phyloP scores from a whole-genome alignment of 2,888 invertebrate species.

The Dusona sp. region DNA sequence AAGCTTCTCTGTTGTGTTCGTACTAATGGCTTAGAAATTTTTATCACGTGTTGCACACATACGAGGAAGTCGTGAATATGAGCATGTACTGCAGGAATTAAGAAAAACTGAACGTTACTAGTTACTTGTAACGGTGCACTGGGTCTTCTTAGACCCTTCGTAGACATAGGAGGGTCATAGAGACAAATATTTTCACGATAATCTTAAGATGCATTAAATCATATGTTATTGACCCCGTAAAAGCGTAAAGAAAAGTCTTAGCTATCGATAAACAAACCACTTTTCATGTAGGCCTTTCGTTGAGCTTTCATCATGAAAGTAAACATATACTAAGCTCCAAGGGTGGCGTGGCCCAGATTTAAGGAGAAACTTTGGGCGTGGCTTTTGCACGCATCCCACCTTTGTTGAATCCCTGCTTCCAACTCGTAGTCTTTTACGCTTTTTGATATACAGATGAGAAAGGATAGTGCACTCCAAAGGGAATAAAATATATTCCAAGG shows the following conservation, averaged over 20 bases:
- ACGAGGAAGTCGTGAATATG: too few species aligned
- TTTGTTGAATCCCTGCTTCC: constrained; percentile 33
- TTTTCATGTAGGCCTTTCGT: neutral
- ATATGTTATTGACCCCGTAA: neutral
- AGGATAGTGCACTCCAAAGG: neutral
- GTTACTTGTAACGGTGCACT: too few species aligned
- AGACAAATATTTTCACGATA: too few species aligned
- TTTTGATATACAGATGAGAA: neutral
- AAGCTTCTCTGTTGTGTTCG: too few species aligned
- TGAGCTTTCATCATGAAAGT: neutral
- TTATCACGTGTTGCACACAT: too few species aligned
- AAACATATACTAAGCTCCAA: neutral
- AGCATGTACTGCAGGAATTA: too few species aligned
- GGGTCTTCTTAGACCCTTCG: too few species aligned
- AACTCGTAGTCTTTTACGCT: constrained; percentile 48
- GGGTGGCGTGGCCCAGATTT: neutral
- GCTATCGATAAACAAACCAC: constrained; percentile 29
- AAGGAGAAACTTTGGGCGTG: constrained; percentile 63
- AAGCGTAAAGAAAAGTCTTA: neutral
- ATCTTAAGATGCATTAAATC: neutral
- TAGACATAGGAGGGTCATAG: too few species aligned
- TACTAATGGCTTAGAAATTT: too few species aligned
- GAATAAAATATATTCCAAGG: constrained; percentile 4
- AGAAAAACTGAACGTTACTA: too few species aligned
- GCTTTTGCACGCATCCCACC: constrained; percentile 53